These are phyloP conservation scores for Tenthredo notha DNA, from an alignment of 2,888 invertebrate genomes.

Conservation along the genomic window DNA sequence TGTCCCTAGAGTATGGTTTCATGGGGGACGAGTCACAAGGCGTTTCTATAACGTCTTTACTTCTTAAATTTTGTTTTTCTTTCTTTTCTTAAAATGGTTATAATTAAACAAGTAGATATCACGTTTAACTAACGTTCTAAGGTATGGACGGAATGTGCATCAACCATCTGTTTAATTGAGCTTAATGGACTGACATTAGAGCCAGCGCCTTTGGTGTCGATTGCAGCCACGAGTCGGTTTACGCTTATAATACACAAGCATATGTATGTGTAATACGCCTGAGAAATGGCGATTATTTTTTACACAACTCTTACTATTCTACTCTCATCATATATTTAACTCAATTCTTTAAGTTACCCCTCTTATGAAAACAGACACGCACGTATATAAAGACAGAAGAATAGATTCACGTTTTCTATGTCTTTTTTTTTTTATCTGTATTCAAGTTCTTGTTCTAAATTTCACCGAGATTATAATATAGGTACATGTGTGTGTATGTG, in stretches of 20 bases:
- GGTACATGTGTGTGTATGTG: background rate
- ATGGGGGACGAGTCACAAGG: no score
- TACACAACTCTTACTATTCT: background rate
- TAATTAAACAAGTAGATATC: background rate
- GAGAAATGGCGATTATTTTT: background rate
- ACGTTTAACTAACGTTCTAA: background rate
- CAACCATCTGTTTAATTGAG: slow-evolving; percentile 73
- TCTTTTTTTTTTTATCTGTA: no score
- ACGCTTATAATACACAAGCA: background rate
- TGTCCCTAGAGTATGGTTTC: no score
- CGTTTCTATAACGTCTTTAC: no score
- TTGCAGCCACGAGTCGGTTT: slow-evolving; percentile 27
- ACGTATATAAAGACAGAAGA: background rate
- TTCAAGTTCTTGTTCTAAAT: no score
- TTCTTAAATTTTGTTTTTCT: background rate
- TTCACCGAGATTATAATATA: no score
- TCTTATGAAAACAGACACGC: background rate
- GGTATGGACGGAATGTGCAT: slow-evolving; percentile 73
- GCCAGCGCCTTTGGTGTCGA: slow-evolving; percentile 68
- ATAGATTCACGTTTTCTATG: background rate
- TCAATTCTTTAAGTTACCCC: background rate
- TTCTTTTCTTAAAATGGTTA: background rate
- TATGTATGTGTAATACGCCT: background rate
- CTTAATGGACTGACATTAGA: slow-evolving; percentile 75
- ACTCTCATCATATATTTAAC: background rate